These are phyloP conservation scores for Hydrophis major DNA, from an alignment of 2,797 vertebrate genomes.

Conservation along the genomic window DNA sequence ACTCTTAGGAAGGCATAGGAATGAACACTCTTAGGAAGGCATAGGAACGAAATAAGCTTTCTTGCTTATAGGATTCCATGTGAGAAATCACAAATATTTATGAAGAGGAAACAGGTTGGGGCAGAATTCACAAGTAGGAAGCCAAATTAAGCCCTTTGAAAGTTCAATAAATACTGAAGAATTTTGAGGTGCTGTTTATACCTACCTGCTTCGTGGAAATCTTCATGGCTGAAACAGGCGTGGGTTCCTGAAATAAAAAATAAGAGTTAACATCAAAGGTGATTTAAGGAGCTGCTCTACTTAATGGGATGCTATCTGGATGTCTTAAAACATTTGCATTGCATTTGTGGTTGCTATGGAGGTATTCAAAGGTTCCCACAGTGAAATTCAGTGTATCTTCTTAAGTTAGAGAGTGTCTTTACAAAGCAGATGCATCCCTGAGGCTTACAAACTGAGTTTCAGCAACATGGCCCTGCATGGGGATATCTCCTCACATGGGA, in stretches of 20 bases:
- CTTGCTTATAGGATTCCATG: slow-evolving; percentile 47
- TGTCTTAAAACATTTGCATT: background rate
- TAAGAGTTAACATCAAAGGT: slow-evolving; percentile 30
- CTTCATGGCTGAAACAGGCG: slow-evolving; percentile 90
- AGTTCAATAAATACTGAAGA: slow-evolving; percentile 58
- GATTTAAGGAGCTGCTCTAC: background rate
- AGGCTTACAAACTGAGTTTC: background rate
- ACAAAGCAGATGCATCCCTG: background rate
- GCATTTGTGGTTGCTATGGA: slow-evolving; percentile 13
- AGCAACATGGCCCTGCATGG: background rate
- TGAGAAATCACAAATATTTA: slow-evolving; percentile 58
- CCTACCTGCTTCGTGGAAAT: slow-evolving; percentile 95
- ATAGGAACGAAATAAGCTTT: slow-evolving; percentile 14
- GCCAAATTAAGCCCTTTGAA: slow-evolving; percentile 59
- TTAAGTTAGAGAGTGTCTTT: background rate
- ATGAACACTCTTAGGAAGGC: slow-evolving; percentile 26
- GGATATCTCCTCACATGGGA: background rate
- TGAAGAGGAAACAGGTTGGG: slow-evolving; percentile 44
- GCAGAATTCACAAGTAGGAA: slow-evolving; percentile 45
- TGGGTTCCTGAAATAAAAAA: slow-evolving; percentile 80
- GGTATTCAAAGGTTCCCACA: background rate
- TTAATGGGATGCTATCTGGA: slow-evolving; percentile 7
- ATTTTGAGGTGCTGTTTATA: slow-evolving; percentile 60
- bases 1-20: slow-evolving; percentile 32
- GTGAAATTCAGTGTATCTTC: background rate